phyloP scores from a whole-genome alignment of 2,797 vertebrate genomes.

The Gobionotothen gibberifrons region DNA sequence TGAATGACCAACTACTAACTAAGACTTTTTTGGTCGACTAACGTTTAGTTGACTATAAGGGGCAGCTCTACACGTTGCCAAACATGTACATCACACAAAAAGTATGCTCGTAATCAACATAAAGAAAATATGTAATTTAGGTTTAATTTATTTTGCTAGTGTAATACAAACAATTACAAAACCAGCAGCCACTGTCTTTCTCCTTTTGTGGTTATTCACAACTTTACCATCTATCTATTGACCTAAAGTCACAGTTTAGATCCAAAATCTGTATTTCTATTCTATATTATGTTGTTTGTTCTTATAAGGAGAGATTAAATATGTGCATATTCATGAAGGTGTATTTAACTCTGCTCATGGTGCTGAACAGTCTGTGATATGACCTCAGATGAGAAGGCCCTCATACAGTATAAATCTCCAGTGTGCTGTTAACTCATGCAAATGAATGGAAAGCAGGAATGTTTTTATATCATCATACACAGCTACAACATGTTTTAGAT shows the following conservation, averaged over 20 bases:
- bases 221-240: not conserved
- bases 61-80: not conserved
- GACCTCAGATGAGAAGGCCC: conserved; percentile 12
- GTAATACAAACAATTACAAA: not conserved
- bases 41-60: no score
- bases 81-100: not conserved
- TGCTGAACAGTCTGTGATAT: not conserved
- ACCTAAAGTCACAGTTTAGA: not conserved
- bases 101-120: not conserved
- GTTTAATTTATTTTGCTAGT: not conserved
- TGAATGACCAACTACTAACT: no score
- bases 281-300: not conserved
- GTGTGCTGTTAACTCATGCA: not conserved
- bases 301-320: not conserved
- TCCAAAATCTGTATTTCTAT: not conserved
- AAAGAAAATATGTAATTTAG: not conserved
- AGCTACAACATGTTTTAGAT: not conserved
- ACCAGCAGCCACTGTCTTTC: no score
- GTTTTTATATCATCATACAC: not conserved
- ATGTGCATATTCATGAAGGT: not conserved
- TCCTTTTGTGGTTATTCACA: not conserved
- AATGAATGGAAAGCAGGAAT: not conserved
- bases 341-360: not conserved
- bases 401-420: not conserved
- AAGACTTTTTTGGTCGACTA: no score